Base-by-base conservation (phyloP, 2,113 vertebrate species). In the Lucifuga dentata region DNA sequence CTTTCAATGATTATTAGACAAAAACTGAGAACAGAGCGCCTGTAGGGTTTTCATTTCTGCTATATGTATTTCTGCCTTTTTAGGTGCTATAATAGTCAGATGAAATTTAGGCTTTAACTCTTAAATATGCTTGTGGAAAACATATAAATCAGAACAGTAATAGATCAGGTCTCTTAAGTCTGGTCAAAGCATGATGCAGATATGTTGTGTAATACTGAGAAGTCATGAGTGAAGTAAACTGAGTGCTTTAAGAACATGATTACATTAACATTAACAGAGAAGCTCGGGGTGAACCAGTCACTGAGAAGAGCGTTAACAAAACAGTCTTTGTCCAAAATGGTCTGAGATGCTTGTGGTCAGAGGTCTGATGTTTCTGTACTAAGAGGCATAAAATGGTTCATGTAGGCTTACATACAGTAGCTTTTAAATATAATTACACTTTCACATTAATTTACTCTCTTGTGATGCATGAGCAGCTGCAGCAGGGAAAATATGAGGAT, bases 281-380 rank as follows among this genome's bases (percentile, higher is more conserved):
- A 64, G 59, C 57, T 67, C 49, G 51, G 44, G 58, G 40, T 60
- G 63, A 78, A 69, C 57, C 49, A 65, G 61, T 49, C 67, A 53
- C 72, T 72, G 62, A 66, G 68, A 51, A 71, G 60, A 80, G 33
- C 26, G 26, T 57, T 60, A 73, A 76, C 78, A 75, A 73, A 85
- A 86, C 78, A 65, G 68, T 83, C 78, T 83, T 86, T 82, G 78
- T 84, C 74, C 65, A 59, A 81, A 86, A 85, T 62, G 78, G 65
- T 73, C 57, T 5, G 29, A 78, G 67, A 86, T 33, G 73, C 61
- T 49, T 44, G 61, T 46, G 68, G 76, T 65, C 52, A 16, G 70
- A 76, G 69, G 64, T 78, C 77, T 43, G 33, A 43, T 32, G 58
- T 61, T 74, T 79, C 7, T 5, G 26, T 59, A 57, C 60, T 48